Evolutionary conservation across 2,888 invertebrate genomes (phyloP), one percentile per base, ranked within the genome.

Genomic region (Drosophila algonquin): DNA sequence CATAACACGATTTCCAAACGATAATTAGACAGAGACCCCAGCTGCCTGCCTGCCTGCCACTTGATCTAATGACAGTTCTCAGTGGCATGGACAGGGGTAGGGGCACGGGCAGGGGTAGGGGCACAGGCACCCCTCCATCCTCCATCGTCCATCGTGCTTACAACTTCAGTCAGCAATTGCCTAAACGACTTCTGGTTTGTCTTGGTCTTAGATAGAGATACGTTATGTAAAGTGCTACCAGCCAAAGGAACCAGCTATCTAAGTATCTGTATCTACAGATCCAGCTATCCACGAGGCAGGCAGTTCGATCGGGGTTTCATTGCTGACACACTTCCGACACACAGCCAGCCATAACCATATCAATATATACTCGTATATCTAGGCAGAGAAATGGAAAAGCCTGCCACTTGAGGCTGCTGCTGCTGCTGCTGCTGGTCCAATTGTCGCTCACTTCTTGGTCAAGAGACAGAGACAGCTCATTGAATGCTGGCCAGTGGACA

Each of bases 21-120:
- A 88, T 88, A 83, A 87, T 88, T 84, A 88, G 76, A 76, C 63
- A 61, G 65, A 70, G 75, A 40, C 74, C 56, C 48, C 53, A 48
- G 57, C 45, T 62, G 70, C 89, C 89, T 21, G 21, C 21, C 45
- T 62, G 70, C 87, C 87, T 72, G 84, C 89, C 89, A 83, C 84
- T 88, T 84, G 87, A 84, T 81, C 81, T 84, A 88, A 84, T 84
- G 89, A 81, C 83, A 88, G 89, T 88, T 83, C 87, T 87, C 79
- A 35, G 35, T 21, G 21, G 44, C 35, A 40, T 6, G n/a, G 14
- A 16, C 35, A 32, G 8, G 30, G 30, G 30, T 2, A 30, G 7
- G 1, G 27, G 1, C 7, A 27, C 7, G 27, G 27, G 24, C 0
- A 32, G 21, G 47, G 32, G 9, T 2, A 32, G 3, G 3, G 32